Percentiles rank a stretch among this genome's conserved stretches.
phyloP scores from a whole-genome alignment of 2,113 vertebrate genomes.

The Talpa occidentalis region DNA sequence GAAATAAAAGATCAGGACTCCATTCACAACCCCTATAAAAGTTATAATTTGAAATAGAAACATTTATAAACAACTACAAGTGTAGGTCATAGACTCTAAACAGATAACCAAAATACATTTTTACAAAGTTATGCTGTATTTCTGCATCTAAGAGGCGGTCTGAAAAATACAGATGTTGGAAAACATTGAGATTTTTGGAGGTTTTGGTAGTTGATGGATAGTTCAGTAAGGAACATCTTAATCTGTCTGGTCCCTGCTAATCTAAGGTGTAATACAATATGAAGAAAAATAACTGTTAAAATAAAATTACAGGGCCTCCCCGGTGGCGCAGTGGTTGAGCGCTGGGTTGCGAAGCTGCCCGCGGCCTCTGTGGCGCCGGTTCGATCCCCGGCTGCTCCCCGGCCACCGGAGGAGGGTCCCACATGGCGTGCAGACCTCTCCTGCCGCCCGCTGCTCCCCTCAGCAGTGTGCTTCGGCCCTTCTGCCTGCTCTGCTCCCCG shows the following conservation, averaged over 20 bases:
- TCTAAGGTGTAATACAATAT: background rate
- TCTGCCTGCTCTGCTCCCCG: too few species aligned
- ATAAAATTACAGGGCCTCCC: too few species aligned
- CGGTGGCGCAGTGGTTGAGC: too few species aligned
- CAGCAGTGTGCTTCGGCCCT: too few species aligned
- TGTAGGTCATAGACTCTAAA: background rate
- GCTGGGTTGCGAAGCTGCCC: too few species aligned
- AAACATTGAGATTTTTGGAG: background rate
- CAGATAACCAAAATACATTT: background rate
- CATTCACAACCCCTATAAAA: background rate
- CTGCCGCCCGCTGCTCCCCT: too few species aligned
- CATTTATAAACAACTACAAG: background rate
- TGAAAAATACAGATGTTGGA: background rate
- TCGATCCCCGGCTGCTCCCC: too few species aligned
- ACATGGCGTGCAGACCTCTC: too few species aligned
- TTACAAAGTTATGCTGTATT: background rate
- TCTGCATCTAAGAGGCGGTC: background rate
- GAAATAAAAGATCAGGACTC: conserved; percentile 17
- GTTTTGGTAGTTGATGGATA: background rate
- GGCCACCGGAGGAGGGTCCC: too few species aligned
- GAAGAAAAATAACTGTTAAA: conserved; percentile 1
- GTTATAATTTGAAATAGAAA: conserved; percentile 11
- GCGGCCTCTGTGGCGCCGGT: too few species aligned
- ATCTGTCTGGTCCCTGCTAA: background rate
- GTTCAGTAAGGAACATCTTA: background rate